A percentile compares a stretch with the other conserved stretches of the same genome.
These are phyloP conservation scores for Muntiacus reevesi DNA, from an alignment of 2,113 vertebrate species.

Conservation along the genomic window DNA sequence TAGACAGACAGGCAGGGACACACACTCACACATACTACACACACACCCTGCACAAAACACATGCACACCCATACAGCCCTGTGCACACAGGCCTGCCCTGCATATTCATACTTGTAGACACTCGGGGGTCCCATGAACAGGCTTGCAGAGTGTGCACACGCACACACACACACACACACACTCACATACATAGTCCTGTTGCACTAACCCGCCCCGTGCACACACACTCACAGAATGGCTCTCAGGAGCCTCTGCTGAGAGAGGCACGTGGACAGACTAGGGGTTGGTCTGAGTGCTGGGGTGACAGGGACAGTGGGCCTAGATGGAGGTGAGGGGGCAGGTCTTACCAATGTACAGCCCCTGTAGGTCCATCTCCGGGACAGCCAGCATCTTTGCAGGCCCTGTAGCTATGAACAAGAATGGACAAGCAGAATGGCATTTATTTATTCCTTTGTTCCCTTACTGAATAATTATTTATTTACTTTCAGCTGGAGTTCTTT, in stretches of 20 bases:
- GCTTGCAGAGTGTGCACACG: not conserved
- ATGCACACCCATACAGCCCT: not conserved
- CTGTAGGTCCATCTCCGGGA: slow-evolving; percentile 64
- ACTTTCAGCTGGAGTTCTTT: slow-evolving; percentile 17
- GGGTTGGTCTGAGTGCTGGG: not conserved
- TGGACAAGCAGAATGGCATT: slow-evolving; percentile 30
- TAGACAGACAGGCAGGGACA: not conserved
- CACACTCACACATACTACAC: not conserved
- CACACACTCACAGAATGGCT: not conserved
- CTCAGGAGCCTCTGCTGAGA: not conserved
- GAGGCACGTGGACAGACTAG: not conserved
- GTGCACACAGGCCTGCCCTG: not conserved
- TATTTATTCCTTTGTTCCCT: slow-evolving; percentile 30
- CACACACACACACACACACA: not conserved
- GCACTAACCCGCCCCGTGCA: not conserved
- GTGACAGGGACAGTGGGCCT: not conserved
- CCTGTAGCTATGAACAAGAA: slow-evolving; percentile 47
- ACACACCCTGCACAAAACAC: not conserved
- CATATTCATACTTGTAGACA: not conserved
- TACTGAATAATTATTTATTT: not conserved
- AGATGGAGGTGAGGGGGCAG: not conserved
- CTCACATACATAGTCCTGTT: not conserved
- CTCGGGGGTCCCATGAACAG: not conserved
- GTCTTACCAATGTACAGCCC: slow-evolving; percentile 69
- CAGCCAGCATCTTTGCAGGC: slow-evolving; percentile 63